Conservation (phyloP, 1,140 invertebrate genomes). For the Heliconius nattereri region DNA sequence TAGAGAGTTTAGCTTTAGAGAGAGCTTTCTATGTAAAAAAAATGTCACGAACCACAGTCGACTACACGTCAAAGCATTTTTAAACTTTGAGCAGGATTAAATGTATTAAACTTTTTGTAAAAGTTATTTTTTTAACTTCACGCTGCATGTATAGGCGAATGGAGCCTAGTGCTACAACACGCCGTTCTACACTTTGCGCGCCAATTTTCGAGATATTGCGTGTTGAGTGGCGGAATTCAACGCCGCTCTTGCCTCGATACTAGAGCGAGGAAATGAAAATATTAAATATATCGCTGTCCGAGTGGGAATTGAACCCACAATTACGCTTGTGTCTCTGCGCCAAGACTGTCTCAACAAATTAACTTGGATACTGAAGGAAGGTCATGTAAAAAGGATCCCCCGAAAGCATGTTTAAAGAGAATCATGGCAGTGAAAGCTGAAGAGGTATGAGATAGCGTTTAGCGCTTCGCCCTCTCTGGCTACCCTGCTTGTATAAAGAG, state of each 20-base stretch:
- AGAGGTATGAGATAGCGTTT: background rate
- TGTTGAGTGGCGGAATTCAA: too few relatives aligned
- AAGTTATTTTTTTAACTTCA: background rate
- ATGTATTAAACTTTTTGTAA: background rate
- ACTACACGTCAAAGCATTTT: background rate
- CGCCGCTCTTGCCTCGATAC: too few relatives aligned
- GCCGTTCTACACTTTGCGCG: too few relatives aligned
- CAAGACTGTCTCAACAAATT: too few relatives aligned
- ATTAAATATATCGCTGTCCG: too few relatives aligned
- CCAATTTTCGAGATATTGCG: too few relatives aligned
- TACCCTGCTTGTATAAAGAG: background rate
- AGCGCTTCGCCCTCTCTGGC: background rate
- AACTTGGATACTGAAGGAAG: background rate
- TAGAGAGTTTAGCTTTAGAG: background rate
- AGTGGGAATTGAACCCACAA: too few relatives aligned
- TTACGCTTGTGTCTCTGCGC: too few relatives aligned
- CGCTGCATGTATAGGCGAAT: background rate
- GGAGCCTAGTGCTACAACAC: background rate
- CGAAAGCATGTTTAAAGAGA: too few relatives aligned
- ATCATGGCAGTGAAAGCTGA: background rate
- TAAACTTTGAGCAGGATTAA: background rate
- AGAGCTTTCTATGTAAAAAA: background rate
- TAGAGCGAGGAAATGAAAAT: too few relatives aligned
- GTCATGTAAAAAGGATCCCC: background rate
- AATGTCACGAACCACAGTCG: slow-evolving; percentile 1